These are phyloP conservation scores for Mesitornis unicolor DNA, from an alignment of 2,113 vertebrate genomes.

Conservation along the genomic window DNA sequence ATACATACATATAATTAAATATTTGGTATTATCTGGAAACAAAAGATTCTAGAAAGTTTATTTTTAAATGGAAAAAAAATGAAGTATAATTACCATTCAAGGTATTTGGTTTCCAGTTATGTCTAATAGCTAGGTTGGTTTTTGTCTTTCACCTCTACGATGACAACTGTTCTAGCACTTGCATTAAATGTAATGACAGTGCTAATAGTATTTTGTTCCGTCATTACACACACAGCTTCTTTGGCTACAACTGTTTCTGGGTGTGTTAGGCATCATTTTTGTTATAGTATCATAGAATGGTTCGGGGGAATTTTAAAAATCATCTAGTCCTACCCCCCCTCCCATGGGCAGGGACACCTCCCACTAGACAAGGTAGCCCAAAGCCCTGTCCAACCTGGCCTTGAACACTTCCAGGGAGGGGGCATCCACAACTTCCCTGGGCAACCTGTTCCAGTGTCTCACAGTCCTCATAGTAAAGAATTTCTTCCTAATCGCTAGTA, in stretches of 20 bases:
- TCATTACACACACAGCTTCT: not conserved
- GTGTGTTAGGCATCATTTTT: not conserved
- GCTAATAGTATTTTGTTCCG: not conserved
- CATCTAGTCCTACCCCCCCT: too few species aligned
- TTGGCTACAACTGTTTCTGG: not conserved
- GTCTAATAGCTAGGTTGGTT: not conserved
- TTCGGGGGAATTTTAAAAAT: too few species aligned
- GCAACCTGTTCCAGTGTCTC: too few species aligned
- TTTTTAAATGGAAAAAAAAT: not conserved
- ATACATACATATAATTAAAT: not conserved
- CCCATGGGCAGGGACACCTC: too few species aligned
- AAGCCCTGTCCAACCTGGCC: too few species aligned
- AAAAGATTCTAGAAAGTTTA: not conserved
- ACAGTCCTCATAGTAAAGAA: too few species aligned
- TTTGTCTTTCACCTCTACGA: not conserved
- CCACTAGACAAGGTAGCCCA: too few species aligned
- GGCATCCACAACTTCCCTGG: too few species aligned
- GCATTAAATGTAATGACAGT: not conserved
- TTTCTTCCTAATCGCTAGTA: too few species aligned
- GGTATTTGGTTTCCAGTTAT: not conserved
- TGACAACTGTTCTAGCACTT: not conserved
- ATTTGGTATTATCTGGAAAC: not conserved
- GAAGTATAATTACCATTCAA: not conserved
- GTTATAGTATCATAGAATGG: too few species aligned
- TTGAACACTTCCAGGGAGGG: too few species aligned